These are phyloP conservation scores for Pongo abelii DNA, from an alignment of 2,113 vertebrate species.

Conservation along the genomic window DNA sequence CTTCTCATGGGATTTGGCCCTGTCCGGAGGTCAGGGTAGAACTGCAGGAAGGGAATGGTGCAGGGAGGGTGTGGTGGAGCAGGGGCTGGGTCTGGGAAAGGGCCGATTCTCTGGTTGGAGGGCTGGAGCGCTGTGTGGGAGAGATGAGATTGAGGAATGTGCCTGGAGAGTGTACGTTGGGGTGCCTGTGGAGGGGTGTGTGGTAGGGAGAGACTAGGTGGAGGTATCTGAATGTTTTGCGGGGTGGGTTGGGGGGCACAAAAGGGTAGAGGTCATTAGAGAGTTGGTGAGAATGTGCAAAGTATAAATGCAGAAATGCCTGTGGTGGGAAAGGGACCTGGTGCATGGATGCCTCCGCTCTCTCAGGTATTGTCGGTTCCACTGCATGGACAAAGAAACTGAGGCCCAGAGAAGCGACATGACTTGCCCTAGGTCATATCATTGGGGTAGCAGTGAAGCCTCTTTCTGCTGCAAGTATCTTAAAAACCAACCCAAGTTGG, in stretches of 20 bases:
- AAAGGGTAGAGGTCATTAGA: background rate
- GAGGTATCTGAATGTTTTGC: background rate
- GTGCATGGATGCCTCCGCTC: background rate
- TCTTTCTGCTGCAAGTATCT: background rate
- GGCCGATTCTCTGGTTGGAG: too few species aligned
- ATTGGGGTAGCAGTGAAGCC: background rate
- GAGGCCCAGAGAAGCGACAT: background rate
- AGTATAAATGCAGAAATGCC: background rate
- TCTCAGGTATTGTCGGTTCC: background rate
- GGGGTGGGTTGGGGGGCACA: accelerated
- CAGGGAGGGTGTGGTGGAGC: background rate
- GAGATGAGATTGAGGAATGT: background rate
- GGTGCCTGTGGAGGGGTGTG: background rate
- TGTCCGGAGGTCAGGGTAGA: background rate
- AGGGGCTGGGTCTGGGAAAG: background rate
- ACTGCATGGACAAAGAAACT: background rate
- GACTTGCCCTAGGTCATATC: background rate
- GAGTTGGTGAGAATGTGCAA: background rate
- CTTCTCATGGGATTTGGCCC: background rate
- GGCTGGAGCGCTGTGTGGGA: too few species aligned
- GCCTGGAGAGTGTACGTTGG: background rate
- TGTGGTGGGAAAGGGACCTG: background rate
- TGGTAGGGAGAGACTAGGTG: background rate
- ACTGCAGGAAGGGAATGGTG: background rate
- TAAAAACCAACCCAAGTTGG: background rate